These are phyloP conservation scores for Drosophila robusta DNA, from an alignment of 2,888 invertebrate species.

Conservation along the genomic window DNA sequence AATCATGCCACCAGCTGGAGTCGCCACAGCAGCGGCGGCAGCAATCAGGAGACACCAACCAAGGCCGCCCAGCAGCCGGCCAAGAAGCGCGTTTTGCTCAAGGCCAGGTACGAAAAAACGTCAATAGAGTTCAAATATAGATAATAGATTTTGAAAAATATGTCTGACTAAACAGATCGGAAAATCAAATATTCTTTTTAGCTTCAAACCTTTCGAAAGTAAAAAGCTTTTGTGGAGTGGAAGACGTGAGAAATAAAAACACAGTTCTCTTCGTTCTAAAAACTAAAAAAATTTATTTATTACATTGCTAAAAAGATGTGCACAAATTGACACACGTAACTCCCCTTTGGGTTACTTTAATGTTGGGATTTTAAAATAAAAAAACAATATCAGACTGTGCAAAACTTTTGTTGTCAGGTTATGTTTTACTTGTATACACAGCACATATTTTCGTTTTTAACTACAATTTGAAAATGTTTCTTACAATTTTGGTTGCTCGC, in stretches of 20 bases:
- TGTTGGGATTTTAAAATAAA: not conserved
- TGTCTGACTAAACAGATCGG: too few species aligned
- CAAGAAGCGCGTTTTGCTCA: constrained; percentile 23
- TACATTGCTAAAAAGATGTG: too few species aligned
- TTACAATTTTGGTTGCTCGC: constrained; percentile 4
- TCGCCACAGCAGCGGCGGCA: constrained; percentile 7
- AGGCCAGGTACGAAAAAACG: constrained; percentile 31
- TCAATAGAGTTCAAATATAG: not conserved
- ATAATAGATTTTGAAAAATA: too few species aligned
- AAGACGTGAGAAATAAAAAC: too few species aligned
- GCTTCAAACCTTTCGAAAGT: too few species aligned
- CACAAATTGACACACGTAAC: too few species aligned
- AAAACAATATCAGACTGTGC: not conserved
- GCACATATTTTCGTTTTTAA: not conserved
- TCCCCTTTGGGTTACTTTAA: too few species aligned
- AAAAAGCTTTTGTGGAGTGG: too few species aligned
- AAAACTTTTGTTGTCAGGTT: not conserved
- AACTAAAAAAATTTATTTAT: too few species aligned
- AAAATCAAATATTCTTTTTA: too few species aligned
- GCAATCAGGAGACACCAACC: not conserved
- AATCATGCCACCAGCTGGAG: constrained; percentile 16
- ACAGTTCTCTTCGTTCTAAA: too few species aligned
- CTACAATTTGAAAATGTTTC: constrained; percentile 7
- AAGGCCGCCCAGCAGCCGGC: not conserved
- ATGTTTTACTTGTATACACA: not conserved